Percentiles rank a stretch among this genome's conserved stretches.
Conservation (phyloP, 2,797 vertebrate genomes). For the Danio jaintianensis region DNA sequence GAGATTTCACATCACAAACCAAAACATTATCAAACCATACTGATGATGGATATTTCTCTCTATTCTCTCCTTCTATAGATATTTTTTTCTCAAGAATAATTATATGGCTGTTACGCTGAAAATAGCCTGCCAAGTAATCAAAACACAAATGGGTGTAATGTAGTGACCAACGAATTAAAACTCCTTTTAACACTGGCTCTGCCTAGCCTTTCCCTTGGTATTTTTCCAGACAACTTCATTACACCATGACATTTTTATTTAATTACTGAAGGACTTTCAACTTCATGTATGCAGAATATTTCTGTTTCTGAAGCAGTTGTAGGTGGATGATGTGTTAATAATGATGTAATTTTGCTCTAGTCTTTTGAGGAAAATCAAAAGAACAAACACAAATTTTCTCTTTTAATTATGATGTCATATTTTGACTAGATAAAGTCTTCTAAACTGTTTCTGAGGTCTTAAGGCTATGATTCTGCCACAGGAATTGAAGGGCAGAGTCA, state of each 20-base stretch:
- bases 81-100: background rate
- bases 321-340: background rate
- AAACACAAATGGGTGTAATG: background rate
- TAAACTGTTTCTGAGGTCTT: background rate
- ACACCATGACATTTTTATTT: no score
- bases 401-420: background rate
- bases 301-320: background rate
- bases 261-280: background rate
- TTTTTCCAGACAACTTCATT: background rate
- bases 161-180: background rate
- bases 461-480: background rate
- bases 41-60: background rate
- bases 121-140: background rate
- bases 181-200: background rate
- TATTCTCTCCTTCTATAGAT: no score
- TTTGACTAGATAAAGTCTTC: background rate
- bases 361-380: background rate
- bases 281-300: background rate
- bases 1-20: slow-evolving; percentile 17
- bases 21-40: slow-evolving; percentile 6
- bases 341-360: background rate
- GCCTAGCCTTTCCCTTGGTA: background rate
- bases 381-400: background rate
- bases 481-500: no score
- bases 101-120: background rate